A percentile compares a stretch with the other conserved stretches of the same genome.
These are phyloP conservation scores for Pheucticus melanocephalus DNA, from an alignment of 2,113 vertebrate genomes.

Conservation along the genomic window DNA sequence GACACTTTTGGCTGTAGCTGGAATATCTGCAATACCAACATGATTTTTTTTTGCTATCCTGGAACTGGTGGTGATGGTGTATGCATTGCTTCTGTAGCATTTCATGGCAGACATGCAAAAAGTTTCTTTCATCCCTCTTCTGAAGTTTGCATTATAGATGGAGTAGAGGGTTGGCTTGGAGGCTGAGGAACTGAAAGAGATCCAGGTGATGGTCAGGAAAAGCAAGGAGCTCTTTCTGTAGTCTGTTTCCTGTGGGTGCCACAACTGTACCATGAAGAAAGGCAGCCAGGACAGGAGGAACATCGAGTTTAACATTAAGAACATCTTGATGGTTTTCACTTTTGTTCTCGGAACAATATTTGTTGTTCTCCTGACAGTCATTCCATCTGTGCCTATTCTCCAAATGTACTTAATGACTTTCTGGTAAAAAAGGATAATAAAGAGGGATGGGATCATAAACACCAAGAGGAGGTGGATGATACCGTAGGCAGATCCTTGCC, in stretches of 20 bases:
- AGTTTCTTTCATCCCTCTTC: slow-evolving; percentile 90
- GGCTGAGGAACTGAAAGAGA: slow-evolving; percentile 90
- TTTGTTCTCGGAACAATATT: slow-evolving; percentile 94
- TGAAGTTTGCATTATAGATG: slow-evolving; percentile 88
- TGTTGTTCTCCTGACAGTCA: slow-evolving; percentile 86
- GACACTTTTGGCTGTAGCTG: slow-evolving; percentile 74
- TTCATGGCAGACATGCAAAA: slow-evolving; percentile 98
- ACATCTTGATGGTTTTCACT: slow-evolving; percentile 97
- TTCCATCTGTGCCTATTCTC: slow-evolving; percentile 85
- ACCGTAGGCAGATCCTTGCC: slow-evolving; percentile 79
- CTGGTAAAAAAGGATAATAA: slow-evolving; percentile 87
- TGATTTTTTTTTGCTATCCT: slow-evolving; percentile 94
- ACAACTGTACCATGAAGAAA: slow-evolving; percentile 79
- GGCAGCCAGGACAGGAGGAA: slow-evolving; percentile 90
- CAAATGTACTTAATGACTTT: slow-evolving; percentile 92
- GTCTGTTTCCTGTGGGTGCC: background rate
- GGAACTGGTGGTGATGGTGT: slow-evolving; percentile 93
- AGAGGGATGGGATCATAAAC: slow-evolving; percentile 78
- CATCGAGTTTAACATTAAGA: slow-evolving; percentile 84
- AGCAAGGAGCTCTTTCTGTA: slow-evolving; percentile 35
- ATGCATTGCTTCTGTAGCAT: slow-evolving; percentile 93
- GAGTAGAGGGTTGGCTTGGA: slow-evolving; percentile 90
- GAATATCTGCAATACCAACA: slow-evolving; percentile 85
- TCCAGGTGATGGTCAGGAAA: slow-evolving; percentile 80
- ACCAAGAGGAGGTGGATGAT: slow-evolving; percentile 77